Percentiles rank a stretch among this genome's conserved stretches.
These are phyloP conservation scores for Paralvinella palmiformis DNA, from an alignment of 1,140 invertebrate species.

Conservation along the genomic window DNA sequence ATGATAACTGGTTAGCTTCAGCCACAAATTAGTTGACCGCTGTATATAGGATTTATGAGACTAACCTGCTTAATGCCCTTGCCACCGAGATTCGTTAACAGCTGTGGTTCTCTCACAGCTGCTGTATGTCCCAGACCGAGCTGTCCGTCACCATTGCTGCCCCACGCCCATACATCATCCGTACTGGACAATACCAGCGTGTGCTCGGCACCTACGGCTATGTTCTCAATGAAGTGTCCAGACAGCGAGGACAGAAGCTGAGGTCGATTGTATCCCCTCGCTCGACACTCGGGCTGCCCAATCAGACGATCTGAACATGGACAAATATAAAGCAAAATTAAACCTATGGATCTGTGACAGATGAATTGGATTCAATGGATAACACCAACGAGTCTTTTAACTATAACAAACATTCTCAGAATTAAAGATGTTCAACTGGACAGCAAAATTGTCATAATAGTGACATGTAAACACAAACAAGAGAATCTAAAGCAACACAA, in stretches of 20 bases:
- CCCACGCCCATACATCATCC: slow-evolving; percentile 63
- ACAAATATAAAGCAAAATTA: too few species aligned
- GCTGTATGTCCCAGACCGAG: slow-evolving; percentile 58
- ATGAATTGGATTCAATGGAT: too few species aligned
- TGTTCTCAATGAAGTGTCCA: slow-evolving; percentile 56
- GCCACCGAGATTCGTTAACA: slow-evolving; percentile 53
- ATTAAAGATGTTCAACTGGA: too few species aligned
- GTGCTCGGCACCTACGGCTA: slow-evolving; percentile 62
- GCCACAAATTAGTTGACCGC: too few species aligned
- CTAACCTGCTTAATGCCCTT: slow-evolving; percentile 58
- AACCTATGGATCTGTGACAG: too few species aligned
- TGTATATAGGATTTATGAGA: too few species aligned
- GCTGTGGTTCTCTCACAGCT: slow-evolving; percentile 56
- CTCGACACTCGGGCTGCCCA: slow-evolving; percentile 54
- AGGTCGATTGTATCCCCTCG: slow-evolving; percentile 48
- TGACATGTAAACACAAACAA: too few species aligned
- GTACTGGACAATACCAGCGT: slow-evolving; percentile 56
- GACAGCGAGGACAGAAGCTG: slow-evolving; percentile 52
- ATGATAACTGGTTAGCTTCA: too few species aligned
- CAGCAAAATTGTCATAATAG: too few species aligned
- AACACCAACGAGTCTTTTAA: too few species aligned
- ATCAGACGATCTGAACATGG: slow-evolving; percentile 59
- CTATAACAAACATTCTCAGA: too few species aligned
- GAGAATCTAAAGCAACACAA: too few species aligned
- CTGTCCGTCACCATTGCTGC: slow-evolving; percentile 61